A percentile compares a stretch with the other conserved stretches of the same genome.
Conservation (phyloP, 2,113 vertebrate genomes). For the Anguilla rostrata region DNA sequence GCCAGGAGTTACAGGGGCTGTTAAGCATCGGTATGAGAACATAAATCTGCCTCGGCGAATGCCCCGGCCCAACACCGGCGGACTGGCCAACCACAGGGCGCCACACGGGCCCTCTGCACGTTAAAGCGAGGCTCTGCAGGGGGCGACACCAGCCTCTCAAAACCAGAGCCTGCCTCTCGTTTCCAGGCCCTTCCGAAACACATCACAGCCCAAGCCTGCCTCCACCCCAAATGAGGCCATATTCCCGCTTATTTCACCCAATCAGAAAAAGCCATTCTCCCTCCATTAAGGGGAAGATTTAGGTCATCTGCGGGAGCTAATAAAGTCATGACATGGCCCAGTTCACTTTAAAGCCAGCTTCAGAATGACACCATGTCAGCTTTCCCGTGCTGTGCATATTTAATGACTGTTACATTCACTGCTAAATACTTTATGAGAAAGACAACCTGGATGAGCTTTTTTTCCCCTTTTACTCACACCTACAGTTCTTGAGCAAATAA, state of each 20-base stretch:
- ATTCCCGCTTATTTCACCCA: background rate
- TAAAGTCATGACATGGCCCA: constrained; percentile 30
- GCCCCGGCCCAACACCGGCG: background rate
- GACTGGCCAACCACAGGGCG: background rate
- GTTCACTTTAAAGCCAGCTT: constrained; percentile 36
- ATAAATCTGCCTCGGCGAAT: constrained; percentile 39
- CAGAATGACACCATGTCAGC: constrained; percentile 26
- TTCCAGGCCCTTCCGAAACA: background rate
- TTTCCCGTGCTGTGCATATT: constrained; percentile 45
- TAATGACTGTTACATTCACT: constrained; percentile 48
- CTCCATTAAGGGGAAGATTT: constrained; percentile 11
- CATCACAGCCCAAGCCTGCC: background rate
- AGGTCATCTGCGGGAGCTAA: constrained; percentile 3
- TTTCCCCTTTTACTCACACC: background rate
- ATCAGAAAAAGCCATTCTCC: constrained; percentile 20
- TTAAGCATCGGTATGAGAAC: constrained; percentile 37
- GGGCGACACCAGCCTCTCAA: background rate
- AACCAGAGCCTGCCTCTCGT: background rate
- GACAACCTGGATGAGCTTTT: constrained; percentile 24
- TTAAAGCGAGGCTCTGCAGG: background rate
- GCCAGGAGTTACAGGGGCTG: constrained; percentile 39
- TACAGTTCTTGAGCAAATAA: background rate
- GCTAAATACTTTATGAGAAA: constrained; percentile 50
- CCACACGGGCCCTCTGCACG: background rate
- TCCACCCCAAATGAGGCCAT: constrained; percentile 16